These are phyloP conservation scores for Tiliacea citrago DNA, from an alignment of 2,888 invertebrate genomes.

Conservation along the genomic window DNA sequence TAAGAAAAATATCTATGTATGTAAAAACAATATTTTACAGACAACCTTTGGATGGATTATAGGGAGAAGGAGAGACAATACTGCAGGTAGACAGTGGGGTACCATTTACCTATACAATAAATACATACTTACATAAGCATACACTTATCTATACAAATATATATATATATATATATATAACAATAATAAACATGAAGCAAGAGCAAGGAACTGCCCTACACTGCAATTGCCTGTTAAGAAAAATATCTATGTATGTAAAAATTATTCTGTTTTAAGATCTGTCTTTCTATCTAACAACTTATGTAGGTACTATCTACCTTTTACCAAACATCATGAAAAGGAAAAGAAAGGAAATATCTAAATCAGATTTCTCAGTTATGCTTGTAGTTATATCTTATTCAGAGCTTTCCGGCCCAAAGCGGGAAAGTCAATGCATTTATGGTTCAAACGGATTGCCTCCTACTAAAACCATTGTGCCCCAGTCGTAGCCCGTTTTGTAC, in stretches of 20 bases:
- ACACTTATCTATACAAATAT: too few relatives aligned
- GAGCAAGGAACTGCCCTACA: too few relatives aligned
- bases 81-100: too few relatives aligned
- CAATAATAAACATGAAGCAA: too few relatives aligned
- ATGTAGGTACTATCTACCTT: background rate
- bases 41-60: too few relatives aligned
- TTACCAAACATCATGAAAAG: background rate
- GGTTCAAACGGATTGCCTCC: slow-evolving; percentile 13
- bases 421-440: slow-evolving; percentile 12
- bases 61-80: too few relatives aligned
- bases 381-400: slow-evolving; percentile 25
- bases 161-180: too few relatives aligned
- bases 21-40: background rate
- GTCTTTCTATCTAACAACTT: too few relatives aligned
- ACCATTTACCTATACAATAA: too few relatives aligned
- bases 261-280: too few relatives aligned
- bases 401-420: slow-evolving; percentile 16
- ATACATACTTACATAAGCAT: too few relatives aligned
- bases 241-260: background rate
- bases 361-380: slow-evolving; percentile 14
- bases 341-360: background rate
- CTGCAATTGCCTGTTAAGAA: too few relatives aligned
- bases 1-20: background rate
- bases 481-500: background rate
- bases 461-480: slow-evolving; percentile 8